phyloP scores from a whole-genome alignment of 2,797 vertebrate species.

The Neostethus bicornis region DNA sequence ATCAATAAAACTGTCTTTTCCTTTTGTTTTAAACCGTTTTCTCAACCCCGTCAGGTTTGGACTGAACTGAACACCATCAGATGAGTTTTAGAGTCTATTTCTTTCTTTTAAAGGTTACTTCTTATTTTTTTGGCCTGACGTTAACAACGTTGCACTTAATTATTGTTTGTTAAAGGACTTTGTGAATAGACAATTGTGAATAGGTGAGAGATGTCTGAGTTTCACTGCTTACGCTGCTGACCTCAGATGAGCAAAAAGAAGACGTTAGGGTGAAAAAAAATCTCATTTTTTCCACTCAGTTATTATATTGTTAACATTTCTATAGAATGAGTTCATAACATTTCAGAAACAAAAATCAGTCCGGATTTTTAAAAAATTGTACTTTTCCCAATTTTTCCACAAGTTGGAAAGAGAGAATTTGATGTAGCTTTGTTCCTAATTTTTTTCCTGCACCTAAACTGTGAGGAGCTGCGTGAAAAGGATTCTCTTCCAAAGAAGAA shows the following conservation, averaged over 20 bases:
- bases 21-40: slow-evolving; percentile 2
- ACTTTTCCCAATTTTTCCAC: no score
- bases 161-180: no score
- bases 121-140: slow-evolving; percentile 12
- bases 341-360: slow-evolving; percentile 16
- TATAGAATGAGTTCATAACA: slow-evolving; percentile 26
- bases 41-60: not conserved
- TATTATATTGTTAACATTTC: no score
- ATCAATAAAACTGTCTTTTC: not conserved
- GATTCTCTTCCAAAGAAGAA: slow-evolving; percentile 7
- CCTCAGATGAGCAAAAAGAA: slow-evolving; percentile 30
- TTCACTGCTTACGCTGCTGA: slow-evolving; percentile 38
- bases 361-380: no score
- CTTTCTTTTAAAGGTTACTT: not conserved
- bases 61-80: no score
- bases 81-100: slow-evolving; percentile 4
- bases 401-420: slow-evolving; percentile 16
- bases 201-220: no score
- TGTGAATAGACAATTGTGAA: no score
- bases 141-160: no score
- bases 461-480: slow-evolving; percentile 18
- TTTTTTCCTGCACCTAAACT: slow-evolving; percentile 15
- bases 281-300: no score
- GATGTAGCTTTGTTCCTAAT: slow-evolving; percentile 25
- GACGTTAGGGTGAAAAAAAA: no score